phyloP scores from a whole-genome alignment of 2,888 invertebrate genomes.

The Lithosia quadra region DNA sequence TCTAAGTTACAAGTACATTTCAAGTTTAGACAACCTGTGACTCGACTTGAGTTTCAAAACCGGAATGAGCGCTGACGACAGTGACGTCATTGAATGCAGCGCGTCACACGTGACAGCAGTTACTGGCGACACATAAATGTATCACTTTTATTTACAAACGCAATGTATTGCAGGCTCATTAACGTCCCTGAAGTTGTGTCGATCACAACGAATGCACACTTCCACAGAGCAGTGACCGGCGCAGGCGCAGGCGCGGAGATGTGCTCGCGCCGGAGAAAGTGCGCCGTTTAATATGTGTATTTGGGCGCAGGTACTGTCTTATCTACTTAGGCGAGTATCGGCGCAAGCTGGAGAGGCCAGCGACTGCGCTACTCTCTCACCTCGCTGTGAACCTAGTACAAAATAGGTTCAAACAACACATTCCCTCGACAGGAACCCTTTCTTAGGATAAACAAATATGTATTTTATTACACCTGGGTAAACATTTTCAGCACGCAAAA shows the following conservation, averaged over 20 bases:
- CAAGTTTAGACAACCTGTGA: neutral
- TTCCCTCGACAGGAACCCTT: too few species aligned
- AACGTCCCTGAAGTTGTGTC: neutral
- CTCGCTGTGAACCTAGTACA: neutral
- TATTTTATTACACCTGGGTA: too few species aligned
- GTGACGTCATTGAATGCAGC: neutral
- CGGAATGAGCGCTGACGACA: neutral
- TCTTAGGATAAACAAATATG: too few species aligned
- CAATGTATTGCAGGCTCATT: neutral
- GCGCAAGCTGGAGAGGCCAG: constrained; percentile 8
- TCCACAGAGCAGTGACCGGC: neutral
- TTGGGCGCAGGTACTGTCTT: constrained; percentile 61
- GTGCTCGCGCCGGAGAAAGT: constrained; percentile 62
- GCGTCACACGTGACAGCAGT: neutral
- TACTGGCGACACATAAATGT: neutral
- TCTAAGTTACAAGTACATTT: neutral
- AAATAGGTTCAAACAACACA: neutral
- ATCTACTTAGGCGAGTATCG: constrained; percentile 35
- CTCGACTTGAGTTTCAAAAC: neutral
- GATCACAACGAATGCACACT: constrained; percentile 3
- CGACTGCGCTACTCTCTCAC: neutral
- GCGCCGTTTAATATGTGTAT: constrained; percentile 64
- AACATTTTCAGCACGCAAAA: too few species aligned
- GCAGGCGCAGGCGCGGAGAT: too few species aligned
- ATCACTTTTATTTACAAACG: neutral